phyloP scores from a whole-genome alignment of 2,113 vertebrate genomes.

The Apeltes quadracus region DNA sequence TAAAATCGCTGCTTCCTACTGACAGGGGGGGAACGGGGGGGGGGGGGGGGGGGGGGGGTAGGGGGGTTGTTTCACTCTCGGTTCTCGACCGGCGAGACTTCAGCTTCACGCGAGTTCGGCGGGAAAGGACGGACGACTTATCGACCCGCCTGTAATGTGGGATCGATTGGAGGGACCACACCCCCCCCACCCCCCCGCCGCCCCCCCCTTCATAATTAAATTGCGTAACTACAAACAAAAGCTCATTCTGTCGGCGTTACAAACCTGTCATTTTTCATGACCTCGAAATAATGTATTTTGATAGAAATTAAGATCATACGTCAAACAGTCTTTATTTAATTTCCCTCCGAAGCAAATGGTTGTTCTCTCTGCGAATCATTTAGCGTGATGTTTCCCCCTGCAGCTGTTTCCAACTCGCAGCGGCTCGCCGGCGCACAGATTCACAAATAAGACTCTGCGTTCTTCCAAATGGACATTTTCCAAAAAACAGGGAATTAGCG shows the following conservation, averaged over 20 bases:
- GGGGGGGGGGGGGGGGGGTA: not conserved
- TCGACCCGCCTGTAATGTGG: constrained; percentile 68
- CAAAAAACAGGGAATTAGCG: constrained; percentile 19
- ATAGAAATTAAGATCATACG: no score
- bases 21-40: constrained; percentile 21
- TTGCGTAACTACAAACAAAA: not conserved
- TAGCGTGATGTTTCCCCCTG: constrained; percentile 24
- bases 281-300: constrained; percentile 9
- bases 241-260: not conserved
- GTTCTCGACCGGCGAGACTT: constrained; percentile 55
- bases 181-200: constrained; percentile 26
- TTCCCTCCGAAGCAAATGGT: constrained; percentile 24
- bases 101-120: constrained; percentile 51
- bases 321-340: constrained; percentile 10
- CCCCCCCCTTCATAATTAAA: no score
- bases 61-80: constrained; percentile 5
- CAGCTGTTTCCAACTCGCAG: constrained; percentile 20
- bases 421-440: constrained; percentile 17
- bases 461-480: not conserved
- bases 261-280: constrained; percentile 1
- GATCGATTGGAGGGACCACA: constrained; percentile 56
- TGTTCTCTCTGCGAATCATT: constrained; percentile 19
- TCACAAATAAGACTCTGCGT: constrained; percentile 7
- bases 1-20: constrained; percentile 35
- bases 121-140: constrained; percentile 44